Conservation (phyloP, 2,113 vertebrate species). For the Bubo scandiacus region DNA sequence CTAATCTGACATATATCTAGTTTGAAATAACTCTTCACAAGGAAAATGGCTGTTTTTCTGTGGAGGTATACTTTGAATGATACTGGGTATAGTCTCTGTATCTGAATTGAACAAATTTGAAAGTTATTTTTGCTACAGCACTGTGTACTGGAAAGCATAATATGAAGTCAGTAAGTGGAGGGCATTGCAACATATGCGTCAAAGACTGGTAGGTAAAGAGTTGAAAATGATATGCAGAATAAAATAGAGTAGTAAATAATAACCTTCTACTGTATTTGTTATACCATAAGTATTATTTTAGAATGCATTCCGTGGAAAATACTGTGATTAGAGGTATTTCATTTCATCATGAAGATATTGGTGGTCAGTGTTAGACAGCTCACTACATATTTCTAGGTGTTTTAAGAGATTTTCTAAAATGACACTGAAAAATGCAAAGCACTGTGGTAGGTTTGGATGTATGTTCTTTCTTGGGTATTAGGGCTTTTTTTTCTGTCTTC, state of each 20-base stretch:
- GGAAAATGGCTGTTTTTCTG: neutral
- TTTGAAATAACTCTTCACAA: neutral
- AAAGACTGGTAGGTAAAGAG: neutral
- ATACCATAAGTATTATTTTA: neutral
- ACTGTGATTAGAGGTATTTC: neutral
- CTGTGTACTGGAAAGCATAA: neutral
- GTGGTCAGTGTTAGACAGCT: accelerated
- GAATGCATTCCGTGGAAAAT: neutral
- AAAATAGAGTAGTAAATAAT: neutral
- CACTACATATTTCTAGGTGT: neutral
- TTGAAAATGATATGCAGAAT: neutral
- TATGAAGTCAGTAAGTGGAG: neutral
- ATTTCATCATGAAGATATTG: neutral
- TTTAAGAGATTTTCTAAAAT: neutral
- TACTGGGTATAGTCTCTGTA: neutral
- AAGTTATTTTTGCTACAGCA: neutral
- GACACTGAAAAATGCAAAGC: neutral
- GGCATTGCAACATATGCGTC: neutral
- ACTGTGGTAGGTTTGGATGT: accelerated
- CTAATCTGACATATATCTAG: neutral
- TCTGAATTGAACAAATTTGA: neutral
- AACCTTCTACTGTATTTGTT: neutral
- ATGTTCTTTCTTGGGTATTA: neutral
- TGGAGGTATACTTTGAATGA: neutral
- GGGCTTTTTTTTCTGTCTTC: neutral